Conservation (phyloP, 2,888 invertebrate genomes). For the Megastigmus dorsalis region DNA sequence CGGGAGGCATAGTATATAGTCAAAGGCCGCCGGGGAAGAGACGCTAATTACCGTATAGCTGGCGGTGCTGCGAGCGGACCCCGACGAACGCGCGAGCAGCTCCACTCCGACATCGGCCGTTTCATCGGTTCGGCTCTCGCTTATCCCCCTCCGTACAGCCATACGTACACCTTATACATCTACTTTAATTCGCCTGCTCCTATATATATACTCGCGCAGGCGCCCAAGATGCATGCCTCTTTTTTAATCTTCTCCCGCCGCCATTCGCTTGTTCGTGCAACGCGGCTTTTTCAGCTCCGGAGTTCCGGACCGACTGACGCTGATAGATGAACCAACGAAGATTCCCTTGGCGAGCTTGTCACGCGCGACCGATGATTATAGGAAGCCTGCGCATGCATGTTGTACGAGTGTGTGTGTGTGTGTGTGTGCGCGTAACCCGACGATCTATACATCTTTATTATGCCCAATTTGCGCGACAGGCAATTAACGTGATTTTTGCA, state of each 20-base stretch:
- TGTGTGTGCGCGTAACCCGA: too few relatives aligned
- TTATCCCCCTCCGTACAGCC: too few relatives aligned
- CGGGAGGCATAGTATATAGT: neutral
- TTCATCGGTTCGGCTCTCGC: neutral
- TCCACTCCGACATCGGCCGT: too few relatives aligned
- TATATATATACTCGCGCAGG: too few relatives aligned
- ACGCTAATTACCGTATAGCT: constrained; percentile 38
- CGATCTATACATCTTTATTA: constrained; percentile 38
- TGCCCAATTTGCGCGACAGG: constrained; percentile 32
- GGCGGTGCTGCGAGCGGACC: too few relatives aligned
- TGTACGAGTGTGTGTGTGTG: too few relatives aligned
- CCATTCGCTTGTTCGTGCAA: neutral
- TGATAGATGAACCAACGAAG: constrained; percentile 4
- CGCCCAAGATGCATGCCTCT: neutral
- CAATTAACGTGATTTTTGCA: constrained; percentile 37
- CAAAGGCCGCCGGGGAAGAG: constrained; percentile 2
- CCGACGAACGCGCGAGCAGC: neutral
- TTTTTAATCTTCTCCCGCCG: neutral
- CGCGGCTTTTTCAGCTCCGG: constrained; percentile 3
- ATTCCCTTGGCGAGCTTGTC: neutral
- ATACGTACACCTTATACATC: too few relatives aligned
- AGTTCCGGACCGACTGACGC: neutral
- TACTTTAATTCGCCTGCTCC: too few relatives aligned
- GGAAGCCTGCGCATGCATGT: too few relatives aligned
- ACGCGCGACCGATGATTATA: too few relatives aligned